phyloP scores from a whole-genome alignment of 2,888 invertebrate genomes.

The Philopedon plagiatum region DNA sequence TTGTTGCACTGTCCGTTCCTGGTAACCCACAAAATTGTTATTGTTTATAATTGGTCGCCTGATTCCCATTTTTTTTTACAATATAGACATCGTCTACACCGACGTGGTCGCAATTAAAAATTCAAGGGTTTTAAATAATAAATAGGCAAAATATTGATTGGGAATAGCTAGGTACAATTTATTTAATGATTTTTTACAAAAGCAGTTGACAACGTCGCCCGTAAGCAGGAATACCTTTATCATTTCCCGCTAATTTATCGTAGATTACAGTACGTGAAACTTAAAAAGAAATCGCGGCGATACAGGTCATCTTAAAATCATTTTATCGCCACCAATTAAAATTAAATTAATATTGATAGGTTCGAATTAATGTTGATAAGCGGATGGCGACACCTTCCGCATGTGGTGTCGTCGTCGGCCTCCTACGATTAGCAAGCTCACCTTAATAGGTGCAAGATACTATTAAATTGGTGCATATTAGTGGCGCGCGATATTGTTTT shows the following conservation, averaged over 20 bases:
- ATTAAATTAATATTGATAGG: constrained; percentile 7
- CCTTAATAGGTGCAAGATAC: constrained; percentile 56
- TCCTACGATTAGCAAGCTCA: constrained; percentile 44
- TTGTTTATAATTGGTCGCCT: too few relatives aligned
- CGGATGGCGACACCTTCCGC: constrained; percentile 11
- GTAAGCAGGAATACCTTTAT: background rate
- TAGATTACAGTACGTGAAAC: constrained; percentile 13
- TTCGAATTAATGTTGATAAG: constrained; percentile 10
- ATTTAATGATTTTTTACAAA: background rate
- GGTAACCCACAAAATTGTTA: too few relatives aligned
- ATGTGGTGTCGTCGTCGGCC: background rate
- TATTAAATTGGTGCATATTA: constrained; percentile 36
- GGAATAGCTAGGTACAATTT: background rate
- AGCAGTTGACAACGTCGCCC: constrained; percentile 11
- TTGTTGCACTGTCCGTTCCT: too few relatives aligned
- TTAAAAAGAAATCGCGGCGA: background rate
- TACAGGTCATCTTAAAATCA: background rate
- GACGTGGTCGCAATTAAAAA: background rate
- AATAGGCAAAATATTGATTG: background rate
- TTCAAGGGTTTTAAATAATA: background rate
- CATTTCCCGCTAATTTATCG: background rate
- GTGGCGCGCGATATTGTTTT: constrained; percentile 17
- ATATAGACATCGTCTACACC: too few relatives aligned
- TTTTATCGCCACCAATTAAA: background rate
- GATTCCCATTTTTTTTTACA: too few relatives aligned